A percentile compares a stretch with the other conserved stretches of the same genome.
These are phyloP conservation scores for Spheniscus mendiculus DNA, from an alignment of 2,113 vertebrate genomes.

Conservation along the genomic window DNA sequence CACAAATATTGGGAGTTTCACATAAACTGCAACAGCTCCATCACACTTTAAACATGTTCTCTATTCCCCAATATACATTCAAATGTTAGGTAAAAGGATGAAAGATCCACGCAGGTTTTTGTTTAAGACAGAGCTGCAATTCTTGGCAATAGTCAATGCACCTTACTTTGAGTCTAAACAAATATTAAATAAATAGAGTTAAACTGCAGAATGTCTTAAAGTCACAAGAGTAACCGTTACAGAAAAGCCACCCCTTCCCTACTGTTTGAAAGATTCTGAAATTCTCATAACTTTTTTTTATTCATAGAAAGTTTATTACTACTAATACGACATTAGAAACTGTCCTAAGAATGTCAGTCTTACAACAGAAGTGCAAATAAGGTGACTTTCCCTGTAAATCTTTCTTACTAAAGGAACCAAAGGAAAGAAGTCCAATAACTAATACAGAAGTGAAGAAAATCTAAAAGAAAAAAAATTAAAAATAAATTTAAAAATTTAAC, in stretches of 20 bases:
- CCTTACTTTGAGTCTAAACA: background rate
- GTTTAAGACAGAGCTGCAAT: background rate
- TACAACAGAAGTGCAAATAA: background rate
- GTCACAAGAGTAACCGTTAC: background rate
- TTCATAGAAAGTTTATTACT: background rate
- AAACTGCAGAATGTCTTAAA: background rate
- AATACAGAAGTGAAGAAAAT: background rate
- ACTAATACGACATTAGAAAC: background rate
- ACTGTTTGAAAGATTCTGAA: background rate
- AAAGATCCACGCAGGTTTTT: background rate
- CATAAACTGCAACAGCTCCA: background rate
- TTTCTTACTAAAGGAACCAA: background rate
- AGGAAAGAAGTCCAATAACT: background rate
- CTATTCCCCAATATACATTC: background rate
- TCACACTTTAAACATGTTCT: background rate
- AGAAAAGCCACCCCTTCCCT: background rate
- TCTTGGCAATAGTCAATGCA: background rate
- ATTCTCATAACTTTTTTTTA: background rate
- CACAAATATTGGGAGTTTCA: background rate
- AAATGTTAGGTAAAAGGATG: background rate
- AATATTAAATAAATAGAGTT: background rate
- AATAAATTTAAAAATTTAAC: background rate
- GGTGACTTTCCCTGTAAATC: background rate
- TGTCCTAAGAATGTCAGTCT: background rate
- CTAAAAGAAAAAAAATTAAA: background rate